Conservation (phyloP, 2,113 vertebrate genomes). For the Montifringilla adamsi region DNA sequence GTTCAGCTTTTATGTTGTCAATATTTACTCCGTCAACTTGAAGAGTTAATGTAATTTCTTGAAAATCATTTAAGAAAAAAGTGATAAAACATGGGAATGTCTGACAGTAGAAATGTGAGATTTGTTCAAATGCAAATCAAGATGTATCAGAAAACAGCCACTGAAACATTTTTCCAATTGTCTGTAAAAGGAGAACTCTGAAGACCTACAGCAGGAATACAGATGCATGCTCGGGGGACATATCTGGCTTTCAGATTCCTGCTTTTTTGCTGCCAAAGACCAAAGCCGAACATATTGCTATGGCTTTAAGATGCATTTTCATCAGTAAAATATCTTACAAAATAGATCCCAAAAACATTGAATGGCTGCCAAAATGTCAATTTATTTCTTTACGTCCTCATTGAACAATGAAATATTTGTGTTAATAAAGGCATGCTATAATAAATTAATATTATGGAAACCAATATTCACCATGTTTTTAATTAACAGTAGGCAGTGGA, state of each 20-base stretch:
- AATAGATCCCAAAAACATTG: conserved; percentile 71
- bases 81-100: conserved; percentile 54
- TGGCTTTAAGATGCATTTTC: conserved; percentile 76
- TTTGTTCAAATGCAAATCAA: conserved; percentile 68
- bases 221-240: conserved; percentile 65
- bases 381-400: conserved; percentile 61
- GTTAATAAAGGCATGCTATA: conserved; percentile 36
- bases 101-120: conserved; percentile 62
- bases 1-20: background rate
- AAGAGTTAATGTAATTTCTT: conserved; percentile 58
- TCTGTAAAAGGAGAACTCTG: conserved; percentile 71
- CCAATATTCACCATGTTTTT: conserved; percentile 35
- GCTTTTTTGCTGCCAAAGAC: conserved; percentile 69
- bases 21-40: conserved; percentile 30
- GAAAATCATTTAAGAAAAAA: conserved; percentile 56
- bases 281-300: conserved; percentile 76
- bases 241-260: conserved; percentile 70
- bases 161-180: conserved; percentile 71
- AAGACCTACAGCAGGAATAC: conserved; percentile 73
- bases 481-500: conserved; percentile 50
- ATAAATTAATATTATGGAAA: conserved; percentile 50
- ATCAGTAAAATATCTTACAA: conserved; percentile 78
- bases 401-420: conserved; percentile 68
- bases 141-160: conserved; percentile 74
- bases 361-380: conserved; percentile 63